Evolutionary conservation across 92 coral and sea anemone species (phyloP).

Genomic region (Ricordea florida): DNA sequence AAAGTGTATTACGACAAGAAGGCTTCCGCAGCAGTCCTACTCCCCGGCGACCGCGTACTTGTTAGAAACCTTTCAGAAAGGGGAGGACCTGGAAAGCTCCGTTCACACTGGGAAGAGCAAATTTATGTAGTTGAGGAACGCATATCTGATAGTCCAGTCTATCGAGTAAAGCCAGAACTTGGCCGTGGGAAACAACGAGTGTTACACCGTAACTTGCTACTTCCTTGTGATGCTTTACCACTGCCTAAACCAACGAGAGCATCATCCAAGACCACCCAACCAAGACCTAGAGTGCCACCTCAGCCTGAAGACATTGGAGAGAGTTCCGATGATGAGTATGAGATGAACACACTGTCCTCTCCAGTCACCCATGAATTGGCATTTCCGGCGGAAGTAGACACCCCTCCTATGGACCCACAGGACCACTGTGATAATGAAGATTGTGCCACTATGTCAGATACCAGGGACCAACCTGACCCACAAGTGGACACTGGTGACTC

Average conservation of each 20-base stretch:
- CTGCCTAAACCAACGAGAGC: not conserved
- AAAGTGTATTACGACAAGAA: slow-evolving; percentile 43
- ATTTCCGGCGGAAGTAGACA: not conserved
- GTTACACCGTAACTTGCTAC: slow-evolving; percentile 57
- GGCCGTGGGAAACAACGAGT: slow-evolving; percentile 37
- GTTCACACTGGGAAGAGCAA: slow-evolving; percentile 64
- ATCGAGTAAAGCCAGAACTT: slow-evolving; percentile 45
- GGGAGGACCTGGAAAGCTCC: slow-evolving; percentile 67
- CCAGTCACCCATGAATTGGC: not conserved
- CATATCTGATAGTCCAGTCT: slow-evolving; percentile 51
- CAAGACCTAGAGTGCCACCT: not conserved
- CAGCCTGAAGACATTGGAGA: not conserved
- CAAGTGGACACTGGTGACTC: not conserved
- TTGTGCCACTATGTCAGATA: not conserved
- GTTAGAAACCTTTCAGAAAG: slow-evolving; percentile 60
- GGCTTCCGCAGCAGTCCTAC: slow-evolving; percentile 11
- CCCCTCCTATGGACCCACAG: not conserved
- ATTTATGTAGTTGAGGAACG: slow-evolving; percentile 32
- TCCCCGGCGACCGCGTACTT: slow-evolving; percentile 52
- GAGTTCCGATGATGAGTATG: not conserved
- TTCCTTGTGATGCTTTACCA: slow-evolving; percentile 61
- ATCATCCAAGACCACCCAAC: not conserved
- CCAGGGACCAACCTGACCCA: not conserved
- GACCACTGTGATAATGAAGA: not conserved
- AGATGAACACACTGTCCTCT: not conserved